Evolutionary conservation across 2,113 vertebrate genomes (phyloP).

Genomic region (Xenopus borealis): DNA sequence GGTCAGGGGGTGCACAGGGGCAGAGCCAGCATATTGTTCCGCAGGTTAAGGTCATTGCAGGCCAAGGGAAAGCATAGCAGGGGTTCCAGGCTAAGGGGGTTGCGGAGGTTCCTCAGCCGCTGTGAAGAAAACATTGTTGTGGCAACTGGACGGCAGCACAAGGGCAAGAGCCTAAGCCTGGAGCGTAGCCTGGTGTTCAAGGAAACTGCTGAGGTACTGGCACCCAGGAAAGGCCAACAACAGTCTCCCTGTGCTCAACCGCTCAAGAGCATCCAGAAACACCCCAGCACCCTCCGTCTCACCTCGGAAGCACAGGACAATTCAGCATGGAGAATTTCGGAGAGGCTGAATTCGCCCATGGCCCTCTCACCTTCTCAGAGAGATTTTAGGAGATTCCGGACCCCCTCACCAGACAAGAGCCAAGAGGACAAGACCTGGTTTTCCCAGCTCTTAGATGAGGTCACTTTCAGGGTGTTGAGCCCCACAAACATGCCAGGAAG

Average conservation of each 20-base stretch:
- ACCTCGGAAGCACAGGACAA: conserved; percentile 61
- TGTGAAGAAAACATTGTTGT: conserved; percentile 60
- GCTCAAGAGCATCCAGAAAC: conserved; percentile 79
- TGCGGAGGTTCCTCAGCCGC: conserved; percentile 54
- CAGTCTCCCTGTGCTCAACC: conserved; percentile 47
- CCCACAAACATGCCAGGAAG: conserved; percentile 64
- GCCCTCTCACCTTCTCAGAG: conserved; percentile 47
- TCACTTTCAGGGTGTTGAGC: conserved; percentile 71
- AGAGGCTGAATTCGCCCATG: conserved; percentile 52
- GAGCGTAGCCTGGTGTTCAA: conserved; percentile 69
- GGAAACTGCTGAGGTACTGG: conserved; percentile 66
- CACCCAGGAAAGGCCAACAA: conserved; percentile 50
- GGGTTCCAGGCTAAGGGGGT: conserved; percentile 28
- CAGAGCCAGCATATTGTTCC: not conserved
- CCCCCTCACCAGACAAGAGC: conserved; percentile 54
- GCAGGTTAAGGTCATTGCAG: conserved; percentile 22
- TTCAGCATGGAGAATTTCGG: conserved; percentile 58
- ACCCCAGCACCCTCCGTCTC: conserved; percentile 47
- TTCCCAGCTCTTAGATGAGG: conserved; percentile 82
- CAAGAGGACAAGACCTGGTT: conserved; percentile 77
- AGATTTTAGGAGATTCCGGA: conserved; percentile 41
- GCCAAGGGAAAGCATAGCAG: conserved; percentile 34
- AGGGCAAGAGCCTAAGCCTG: conserved; percentile 60
- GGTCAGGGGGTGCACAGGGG: not conserved
- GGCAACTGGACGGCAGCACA: conserved; percentile 50